A percentile compares a stretch with the other conserved stretches of the same genome.
These are phyloP conservation scores for Pterobdella sp. DNA, from an alignment of 2,888 invertebrate species.

Conservation along the genomic window DNA sequence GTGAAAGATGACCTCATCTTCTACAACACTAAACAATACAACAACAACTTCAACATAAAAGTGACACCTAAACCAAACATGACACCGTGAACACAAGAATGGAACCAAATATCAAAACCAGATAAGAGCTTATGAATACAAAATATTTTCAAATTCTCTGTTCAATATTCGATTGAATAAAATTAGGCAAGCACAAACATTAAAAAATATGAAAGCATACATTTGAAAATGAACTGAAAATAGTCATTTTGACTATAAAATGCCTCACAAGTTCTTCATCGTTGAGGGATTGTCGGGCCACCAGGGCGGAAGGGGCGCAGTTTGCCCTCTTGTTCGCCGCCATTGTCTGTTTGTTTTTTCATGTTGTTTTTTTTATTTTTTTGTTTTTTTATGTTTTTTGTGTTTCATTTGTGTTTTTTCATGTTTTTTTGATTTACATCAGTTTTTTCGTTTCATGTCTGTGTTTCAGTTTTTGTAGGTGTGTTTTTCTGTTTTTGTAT, in stretches of 20 bases:
- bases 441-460: neutral
- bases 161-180: neutral
- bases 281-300: constrained; percentile 89
- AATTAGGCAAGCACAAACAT: too few species aligned
- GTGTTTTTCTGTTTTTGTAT: neutral
- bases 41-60: too few species aligned
- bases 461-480: neutral
- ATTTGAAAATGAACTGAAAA: too few species aligned
- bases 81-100: too few species aligned
- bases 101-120: too few species aligned
- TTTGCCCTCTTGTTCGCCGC: constrained; percentile 95
- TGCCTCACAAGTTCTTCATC: constrained; percentile 91
- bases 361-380: neutral
- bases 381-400: neutral
- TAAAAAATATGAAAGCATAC: too few species aligned
- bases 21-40: too few species aligned
- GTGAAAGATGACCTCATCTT: too few species aligned
- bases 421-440: neutral
- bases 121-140: too few species aligned
- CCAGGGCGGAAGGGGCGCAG: constrained; percentile 78
- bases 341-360: constrained; percentile 72
- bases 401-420: neutral
- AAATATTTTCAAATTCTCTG: neutral
- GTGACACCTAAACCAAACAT: too few species aligned
- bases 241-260: neutral